These are phyloP conservation scores for Pseudotriccus pelzelni DNA, from an alignment of 2,797 vertebrate species.

Conservation along the genomic window DNA sequence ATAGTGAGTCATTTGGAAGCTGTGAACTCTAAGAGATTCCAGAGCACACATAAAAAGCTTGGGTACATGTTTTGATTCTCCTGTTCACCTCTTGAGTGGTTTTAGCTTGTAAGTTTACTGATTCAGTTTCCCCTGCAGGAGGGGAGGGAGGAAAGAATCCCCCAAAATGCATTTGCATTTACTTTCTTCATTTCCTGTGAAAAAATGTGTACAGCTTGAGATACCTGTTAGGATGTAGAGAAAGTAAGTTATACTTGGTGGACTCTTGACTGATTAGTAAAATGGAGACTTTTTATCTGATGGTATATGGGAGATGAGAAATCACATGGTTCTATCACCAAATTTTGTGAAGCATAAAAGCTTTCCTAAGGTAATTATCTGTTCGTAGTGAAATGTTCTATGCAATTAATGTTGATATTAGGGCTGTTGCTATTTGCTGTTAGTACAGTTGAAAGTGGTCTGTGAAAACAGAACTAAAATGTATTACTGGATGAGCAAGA, in stretches of 20 bases:
- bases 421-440: neutral
- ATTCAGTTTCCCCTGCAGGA: neutral
- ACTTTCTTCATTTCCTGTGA: neutral
- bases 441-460: neutral
- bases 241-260: neutral
- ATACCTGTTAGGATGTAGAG: neutral
- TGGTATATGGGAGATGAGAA: neutral
- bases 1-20: neutral
- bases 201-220: neutral
- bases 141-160: no score
- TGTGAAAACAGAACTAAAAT: neutral
- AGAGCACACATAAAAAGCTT: neutral
- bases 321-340: neutral
- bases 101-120: neutral
- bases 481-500: neutral
- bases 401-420: neutral
- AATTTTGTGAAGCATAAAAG: neutral
- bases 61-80: neutral
- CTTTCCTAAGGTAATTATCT: neutral
- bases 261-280: neutral
- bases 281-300: neutral
- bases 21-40: neutral
- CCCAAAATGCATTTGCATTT: neutral
- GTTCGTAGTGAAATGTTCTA: neutral
- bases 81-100: neutral